phyloP scores from a whole-genome alignment of 2,888 invertebrate genomes.

The Melangyna quadrimaculata region DNA sequence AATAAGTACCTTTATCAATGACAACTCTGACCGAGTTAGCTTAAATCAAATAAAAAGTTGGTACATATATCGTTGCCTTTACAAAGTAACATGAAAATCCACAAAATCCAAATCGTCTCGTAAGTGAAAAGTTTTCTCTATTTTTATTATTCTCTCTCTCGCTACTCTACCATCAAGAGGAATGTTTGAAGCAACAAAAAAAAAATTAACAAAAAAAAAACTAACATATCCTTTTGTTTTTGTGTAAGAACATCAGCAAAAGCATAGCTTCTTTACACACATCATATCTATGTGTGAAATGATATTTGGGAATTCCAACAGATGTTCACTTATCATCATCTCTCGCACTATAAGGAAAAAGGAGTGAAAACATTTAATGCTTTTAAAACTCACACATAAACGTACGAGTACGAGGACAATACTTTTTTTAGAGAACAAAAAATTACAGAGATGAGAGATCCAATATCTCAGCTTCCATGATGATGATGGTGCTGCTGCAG shows the following conservation, averaged over 20 bases:
- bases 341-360: not conserved
- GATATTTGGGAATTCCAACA: slow-evolving; percentile 63
- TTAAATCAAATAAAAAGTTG: slow-evolving; percentile 39
- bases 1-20: too few relatives aligned
- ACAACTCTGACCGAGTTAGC: not conserved
- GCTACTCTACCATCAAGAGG: not conserved
- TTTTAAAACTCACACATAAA: slow-evolving; percentile 32
- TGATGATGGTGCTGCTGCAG: not conserved
- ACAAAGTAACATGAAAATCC: slow-evolving; percentile 20
- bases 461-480: not conserved
- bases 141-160: not conserved
- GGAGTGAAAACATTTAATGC: slow-evolving; percentile 44
- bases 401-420: not conserved
- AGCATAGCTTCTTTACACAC: slow-evolving; percentile 22
- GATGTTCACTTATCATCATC: slow-evolving; percentile 62
- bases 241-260: slow-evolving; percentile 36
- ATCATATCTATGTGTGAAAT: slow-evolving; percentile 55
- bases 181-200: not conserved
- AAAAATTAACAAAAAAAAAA: not conserved
- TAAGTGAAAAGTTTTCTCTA: slow-evolving; percentile 11
- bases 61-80: not conserved
- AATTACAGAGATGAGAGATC: not conserved
- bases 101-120: slow-evolving; percentile 37
- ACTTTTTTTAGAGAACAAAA: not conserved
- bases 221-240: slow-evolving; percentile 46